Evolutionary conservation across 1,140 invertebrate genomes (phyloP).

Genomic region (Penaeus japonicus): DNA sequence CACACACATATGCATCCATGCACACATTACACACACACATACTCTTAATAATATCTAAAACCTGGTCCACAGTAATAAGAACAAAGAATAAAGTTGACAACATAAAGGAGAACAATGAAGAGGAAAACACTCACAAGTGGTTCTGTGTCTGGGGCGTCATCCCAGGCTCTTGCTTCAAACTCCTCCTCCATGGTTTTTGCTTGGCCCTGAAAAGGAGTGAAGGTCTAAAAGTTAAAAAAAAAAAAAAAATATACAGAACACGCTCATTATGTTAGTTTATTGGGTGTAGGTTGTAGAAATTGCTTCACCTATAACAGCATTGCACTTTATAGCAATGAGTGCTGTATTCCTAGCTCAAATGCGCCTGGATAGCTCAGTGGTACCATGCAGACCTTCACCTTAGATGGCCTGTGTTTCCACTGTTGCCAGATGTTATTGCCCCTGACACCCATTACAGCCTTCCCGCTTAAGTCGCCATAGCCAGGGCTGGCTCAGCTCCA

Average conservation of each 20-base stretch:
- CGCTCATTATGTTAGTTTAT: no score
- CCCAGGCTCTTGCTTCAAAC: constrained; percentile 52
- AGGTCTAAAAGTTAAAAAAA: background rate
- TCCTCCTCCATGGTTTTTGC: constrained; percentile 46
- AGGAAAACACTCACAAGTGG: constrained; percentile 35
- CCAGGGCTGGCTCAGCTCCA: no score
- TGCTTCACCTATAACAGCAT: no score
- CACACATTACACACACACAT: background rate
- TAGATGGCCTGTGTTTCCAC: no score
- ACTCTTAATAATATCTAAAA: background rate
- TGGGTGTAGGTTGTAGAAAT: background rate
- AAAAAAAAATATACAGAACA: background rate
- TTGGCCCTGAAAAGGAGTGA: no score
- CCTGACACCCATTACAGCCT: no score
- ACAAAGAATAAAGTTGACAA: background rate
- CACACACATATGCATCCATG: background rate
- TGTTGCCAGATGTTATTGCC: no score
- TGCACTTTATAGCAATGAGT: no score
- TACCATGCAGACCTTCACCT: no score
- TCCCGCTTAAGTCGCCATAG: no score
- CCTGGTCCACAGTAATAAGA: background rate
- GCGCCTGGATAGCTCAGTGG: no score
- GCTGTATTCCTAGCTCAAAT: no score
- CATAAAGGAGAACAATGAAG: background rate
- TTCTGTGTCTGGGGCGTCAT: constrained; percentile 49